These are phyloP conservation scores for Aplysia californica DNA, from an alignment of 1,140 invertebrate species.

Conservation along the genomic window DNA sequence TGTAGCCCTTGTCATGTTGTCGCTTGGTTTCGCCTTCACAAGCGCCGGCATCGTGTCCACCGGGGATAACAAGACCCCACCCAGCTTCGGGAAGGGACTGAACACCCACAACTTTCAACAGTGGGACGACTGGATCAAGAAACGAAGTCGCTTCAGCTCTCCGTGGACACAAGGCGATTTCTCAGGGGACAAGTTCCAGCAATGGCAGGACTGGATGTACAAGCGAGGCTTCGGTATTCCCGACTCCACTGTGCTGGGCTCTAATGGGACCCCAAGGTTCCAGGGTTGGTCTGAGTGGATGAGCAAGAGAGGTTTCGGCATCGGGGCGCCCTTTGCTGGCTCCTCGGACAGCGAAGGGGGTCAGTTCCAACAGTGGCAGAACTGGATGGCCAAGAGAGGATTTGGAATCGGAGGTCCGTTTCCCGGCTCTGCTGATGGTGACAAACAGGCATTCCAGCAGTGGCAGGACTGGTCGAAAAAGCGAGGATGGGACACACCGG, in stretches of 20 bases:
- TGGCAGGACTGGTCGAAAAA: too few relatives aligned
- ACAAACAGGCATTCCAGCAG: too few relatives aligned
- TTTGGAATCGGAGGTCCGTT: background rate
- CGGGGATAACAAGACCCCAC: too few relatives aligned
- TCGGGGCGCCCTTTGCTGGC: background rate
- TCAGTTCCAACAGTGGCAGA: conserved; percentile 16
- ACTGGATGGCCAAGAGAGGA: conserved; percentile 22
- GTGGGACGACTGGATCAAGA: background rate
- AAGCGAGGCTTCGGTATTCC: conserved; percentile 23
- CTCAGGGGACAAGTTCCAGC: background rate
- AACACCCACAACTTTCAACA: background rate
- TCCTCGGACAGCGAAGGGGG: background rate
- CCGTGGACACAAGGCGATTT: background rate
- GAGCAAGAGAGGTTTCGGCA: conserved; percentile 5
- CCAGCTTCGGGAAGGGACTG: background rate
- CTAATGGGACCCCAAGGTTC: background rate
- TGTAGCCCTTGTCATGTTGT: too few relatives aligned
- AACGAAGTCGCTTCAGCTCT: background rate
- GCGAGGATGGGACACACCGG: too few relatives aligned
- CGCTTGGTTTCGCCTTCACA: too few relatives aligned
- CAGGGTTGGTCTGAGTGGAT: conserved; percentile 30
- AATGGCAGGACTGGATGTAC: conserved; percentile 21
- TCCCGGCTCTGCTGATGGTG: too few relatives aligned
- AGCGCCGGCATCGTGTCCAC: too few relatives aligned
- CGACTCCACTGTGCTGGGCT: background rate